Conservation (phyloP, 2,797 vertebrate genomes). For the Sebastes hubbsi region DNA sequence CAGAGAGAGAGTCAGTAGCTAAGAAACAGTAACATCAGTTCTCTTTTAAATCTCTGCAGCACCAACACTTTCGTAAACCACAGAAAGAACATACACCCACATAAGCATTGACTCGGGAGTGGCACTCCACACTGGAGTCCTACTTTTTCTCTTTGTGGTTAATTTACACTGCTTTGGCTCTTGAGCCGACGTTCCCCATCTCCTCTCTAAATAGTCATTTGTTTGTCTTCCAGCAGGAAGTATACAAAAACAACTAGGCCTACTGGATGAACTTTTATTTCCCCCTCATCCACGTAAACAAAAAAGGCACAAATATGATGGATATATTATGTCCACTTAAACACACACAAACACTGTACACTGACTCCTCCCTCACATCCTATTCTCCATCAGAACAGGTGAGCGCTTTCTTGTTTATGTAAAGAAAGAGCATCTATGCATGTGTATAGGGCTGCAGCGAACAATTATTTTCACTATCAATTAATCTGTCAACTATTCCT, state of each 20-base stretch:
- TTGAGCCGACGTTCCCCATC: not conserved
- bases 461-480: too few species aligned
- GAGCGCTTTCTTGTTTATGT: not conserved
- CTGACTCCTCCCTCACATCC: not conserved
- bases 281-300: conserved; percentile 6
- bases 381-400: not conserved
- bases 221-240: conserved; percentile 50
- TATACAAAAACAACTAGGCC: conserved; percentile 9
- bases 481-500: not conserved
- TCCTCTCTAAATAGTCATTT: conserved; percentile 3
- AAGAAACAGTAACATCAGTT: not conserved
- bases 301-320: conserved; percentile 8
- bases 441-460: not conserved
- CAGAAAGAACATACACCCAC: conserved; percentile 11
- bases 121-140: not conserved
- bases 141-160: not conserved
- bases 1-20: not conserved
- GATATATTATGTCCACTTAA: not conserved
- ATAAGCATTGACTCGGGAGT: not conserved
- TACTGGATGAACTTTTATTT: conserved; percentile 17
- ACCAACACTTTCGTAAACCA: conserved; percentile 18
- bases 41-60: conserved; percentile 14
- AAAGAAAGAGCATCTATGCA: not conserved
- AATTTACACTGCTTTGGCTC: not conserved
- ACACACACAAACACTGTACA: not conserved